Percentiles rank a stretch among this genome's conserved stretches.
These are phyloP conservation scores for Prenolepis imparis DNA, from an alignment of 2,888 invertebrate species.

Conservation along the genomic window DNA sequence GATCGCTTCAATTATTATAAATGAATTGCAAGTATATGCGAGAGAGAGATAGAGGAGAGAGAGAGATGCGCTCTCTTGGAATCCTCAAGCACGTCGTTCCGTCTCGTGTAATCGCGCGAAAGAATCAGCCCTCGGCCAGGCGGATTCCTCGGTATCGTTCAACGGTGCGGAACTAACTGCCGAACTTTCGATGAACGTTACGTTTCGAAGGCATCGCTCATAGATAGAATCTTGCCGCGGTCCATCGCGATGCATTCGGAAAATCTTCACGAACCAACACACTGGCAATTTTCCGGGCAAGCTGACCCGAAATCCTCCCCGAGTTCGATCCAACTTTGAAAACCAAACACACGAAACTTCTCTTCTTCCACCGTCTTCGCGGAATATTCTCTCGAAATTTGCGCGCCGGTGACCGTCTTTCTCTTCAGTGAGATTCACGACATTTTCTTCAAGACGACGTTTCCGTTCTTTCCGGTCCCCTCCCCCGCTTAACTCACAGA, in stretches of 20 bases:
- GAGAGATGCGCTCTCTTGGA: conserved; percentile 7
- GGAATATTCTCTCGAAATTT: conserved; percentile 28
- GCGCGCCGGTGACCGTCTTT: conserved; percentile 15
- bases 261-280: conserved; percentile 38
- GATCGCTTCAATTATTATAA: conserved; percentile 49
- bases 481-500: conserved; percentile 13
- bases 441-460: conserved; percentile 18
- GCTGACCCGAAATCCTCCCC: neutral
- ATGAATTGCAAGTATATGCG: conserved; percentile 34
- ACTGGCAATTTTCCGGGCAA: conserved; percentile 48
- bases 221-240: conserved; percentile 34
- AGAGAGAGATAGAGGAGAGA: neutral
- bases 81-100: conserved; percentile 44
- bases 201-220: conserved; percentile 46
- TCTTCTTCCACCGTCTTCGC: conserved; percentile 2
- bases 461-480: neutral
- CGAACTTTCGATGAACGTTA: conserved; percentile 43
- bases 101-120: conserved; percentile 43
- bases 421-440: conserved; percentile 20
- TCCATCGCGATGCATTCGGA: conserved; percentile 26
- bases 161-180: conserved; percentile 48
- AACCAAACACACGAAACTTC: conserved; percentile 47
- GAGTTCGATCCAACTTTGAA: conserved; percentile 25
- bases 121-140: conserved; percentile 37
- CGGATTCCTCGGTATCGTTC: conserved; percentile 45